phyloP scores from a whole-genome alignment of 2,113 vertebrate genomes.

The Sus scrofa region DNA sequence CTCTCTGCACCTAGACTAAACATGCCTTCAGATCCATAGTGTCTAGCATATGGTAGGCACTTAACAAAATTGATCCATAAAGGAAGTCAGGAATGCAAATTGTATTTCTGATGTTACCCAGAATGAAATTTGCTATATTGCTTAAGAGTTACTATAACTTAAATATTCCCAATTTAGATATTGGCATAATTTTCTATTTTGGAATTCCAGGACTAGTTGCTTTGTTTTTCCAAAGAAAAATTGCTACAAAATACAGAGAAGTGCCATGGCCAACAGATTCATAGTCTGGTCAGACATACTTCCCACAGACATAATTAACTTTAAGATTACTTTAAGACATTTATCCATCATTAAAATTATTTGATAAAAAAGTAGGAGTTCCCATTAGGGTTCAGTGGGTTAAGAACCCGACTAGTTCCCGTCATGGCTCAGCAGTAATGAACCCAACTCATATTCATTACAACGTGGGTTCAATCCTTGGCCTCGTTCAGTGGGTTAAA shows the following conservation, averaged over 20 bases:
- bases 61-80: background rate
- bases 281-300: background rate
- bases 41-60: background rate
- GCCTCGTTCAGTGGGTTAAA: too few species aligned
- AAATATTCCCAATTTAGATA: constrained; percentile 11
- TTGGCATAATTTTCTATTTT: background rate
- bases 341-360: background rate
- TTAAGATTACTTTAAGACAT: background rate
- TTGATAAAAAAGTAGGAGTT: background rate
- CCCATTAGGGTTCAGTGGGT: too few species aligned
- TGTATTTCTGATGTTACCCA: background rate
- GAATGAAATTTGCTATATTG: background rate
- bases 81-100: background rate
- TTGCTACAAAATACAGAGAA: background rate
- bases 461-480: too few species aligned
- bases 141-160: background rate
- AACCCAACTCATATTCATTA: too few species aligned
- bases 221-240: background rate
- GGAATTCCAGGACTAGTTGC: background rate
- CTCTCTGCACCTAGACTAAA: background rate
- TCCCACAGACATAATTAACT: background rate
- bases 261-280: background rate
- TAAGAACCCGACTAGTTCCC: too few species aligned
- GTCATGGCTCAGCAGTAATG: too few species aligned
- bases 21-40: background rate